Evolutionary conservation across 2,888 invertebrate species (phyloP), one percentile per base, ranked within the genome.

Genomic region (Mythimna vitellina): DNA sequence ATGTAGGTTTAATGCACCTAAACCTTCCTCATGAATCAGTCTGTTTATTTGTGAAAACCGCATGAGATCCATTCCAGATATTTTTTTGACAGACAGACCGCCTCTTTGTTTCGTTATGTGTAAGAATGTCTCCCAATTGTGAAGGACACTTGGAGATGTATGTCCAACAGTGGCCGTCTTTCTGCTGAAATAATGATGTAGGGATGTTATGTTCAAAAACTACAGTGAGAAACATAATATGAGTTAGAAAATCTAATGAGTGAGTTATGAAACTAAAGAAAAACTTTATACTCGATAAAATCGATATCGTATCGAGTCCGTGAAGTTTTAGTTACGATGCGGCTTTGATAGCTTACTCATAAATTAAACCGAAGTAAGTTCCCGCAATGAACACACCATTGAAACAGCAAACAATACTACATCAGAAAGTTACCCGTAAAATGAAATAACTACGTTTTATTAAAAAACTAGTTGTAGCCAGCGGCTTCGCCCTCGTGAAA

Each of bases 271-370:
- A 71, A 73, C 71, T 42, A 68, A 51, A n/a, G n/a, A 22, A 61
- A 38, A 74, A 74, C 25, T 74, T 68, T 42, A 61, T 22, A 32
- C 51, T 57, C 22, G 10, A 25, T 68, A 74, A 53, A 32, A 42
- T 57, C 22, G 10, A 25, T 68, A 74, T 57, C 57, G 56, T 68
- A 74, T 62, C 62, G 56, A 61, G 32, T 61, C 35, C 60, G 63
- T 60, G 9, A 65, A 75, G 70, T 73, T 78, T 61, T 54, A 65
- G 63, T 73, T 66, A 38, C 4, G 46, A 56, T 54, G 32, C 38
- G 29, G 42, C 46, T 66, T 42, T 56, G 46, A 64, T 58, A 57
- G 51, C 56, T 71, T 42, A 51, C 25, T 66, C 60, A 69, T 72
- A 49, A 58, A 53, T 64, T 60, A 22, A 46, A 58, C 12, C 8